Conservation (phyloP, 2,888 invertebrate species). For the Sesamia inferens region DNA sequence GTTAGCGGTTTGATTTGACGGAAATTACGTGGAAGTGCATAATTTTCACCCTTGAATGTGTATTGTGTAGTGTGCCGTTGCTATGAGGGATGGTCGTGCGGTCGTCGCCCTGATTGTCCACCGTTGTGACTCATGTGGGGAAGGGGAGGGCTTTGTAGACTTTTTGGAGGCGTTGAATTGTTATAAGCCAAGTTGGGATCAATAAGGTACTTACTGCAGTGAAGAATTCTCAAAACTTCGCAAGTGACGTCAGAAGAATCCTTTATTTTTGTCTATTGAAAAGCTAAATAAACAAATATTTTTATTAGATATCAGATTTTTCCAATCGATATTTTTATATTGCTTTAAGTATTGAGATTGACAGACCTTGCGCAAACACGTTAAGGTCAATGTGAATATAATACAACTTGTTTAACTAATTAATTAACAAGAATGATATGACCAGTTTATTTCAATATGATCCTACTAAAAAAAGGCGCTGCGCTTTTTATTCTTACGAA, state of each 20-base stretch:
- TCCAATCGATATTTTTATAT: no score
- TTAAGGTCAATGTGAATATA: neutral
- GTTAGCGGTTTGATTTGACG: slow-evolving; percentile 47
- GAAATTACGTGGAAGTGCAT: slow-evolving; percentile 53
- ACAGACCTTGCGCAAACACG: neutral
- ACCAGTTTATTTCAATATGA: neutral
- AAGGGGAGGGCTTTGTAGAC: neutral
- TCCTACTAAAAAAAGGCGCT: neutral
- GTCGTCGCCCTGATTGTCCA: slow-evolving; percentile 39
- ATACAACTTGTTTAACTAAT: neutral
- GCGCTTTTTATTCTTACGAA: neutral
- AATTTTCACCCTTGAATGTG: slow-evolving; percentile 44
- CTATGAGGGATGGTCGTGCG: slow-evolving; percentile 34
- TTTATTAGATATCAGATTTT: no score
- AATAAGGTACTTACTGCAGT: no score
- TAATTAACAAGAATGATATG: neutral
- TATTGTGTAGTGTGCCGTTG: slow-evolving; percentile 27
- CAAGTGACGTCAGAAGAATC: neutral
- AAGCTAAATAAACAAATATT: neutral
- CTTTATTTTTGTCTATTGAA: neutral
- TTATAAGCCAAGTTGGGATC: neutral
- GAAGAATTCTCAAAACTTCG: neutral
- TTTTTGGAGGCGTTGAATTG: slow-evolving; percentile 2
- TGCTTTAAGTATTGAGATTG: neutral
- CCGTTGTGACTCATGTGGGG: slow-evolving; percentile 15